Evolutionary conservation across 2,888 invertebrate species (phyloP).

Genomic region (Oxyteleia sp.): DNA sequence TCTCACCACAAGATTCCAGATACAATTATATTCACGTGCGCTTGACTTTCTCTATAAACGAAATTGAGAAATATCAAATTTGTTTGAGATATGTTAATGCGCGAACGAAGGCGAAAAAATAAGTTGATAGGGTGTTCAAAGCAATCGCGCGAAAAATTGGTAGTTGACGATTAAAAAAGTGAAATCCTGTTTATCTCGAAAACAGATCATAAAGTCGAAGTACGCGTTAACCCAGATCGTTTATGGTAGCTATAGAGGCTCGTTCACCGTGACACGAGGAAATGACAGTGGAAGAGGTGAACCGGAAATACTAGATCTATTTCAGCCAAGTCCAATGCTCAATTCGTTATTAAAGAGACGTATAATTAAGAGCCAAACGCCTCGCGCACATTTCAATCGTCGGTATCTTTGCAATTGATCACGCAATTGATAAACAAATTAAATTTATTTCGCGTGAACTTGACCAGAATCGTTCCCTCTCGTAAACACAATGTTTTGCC

Average conservation of each 20-base stretch:
- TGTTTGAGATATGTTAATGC: background rate
- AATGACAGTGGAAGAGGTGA: conserved; percentile 72
- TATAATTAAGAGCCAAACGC: conserved; percentile 30
- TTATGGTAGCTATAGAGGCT: conserved; percentile 73
- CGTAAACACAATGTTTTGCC: conserved; percentile 27
- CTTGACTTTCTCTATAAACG: too few species aligned
- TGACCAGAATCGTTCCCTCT: conserved; percentile 30
- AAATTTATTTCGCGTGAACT: conserved; percentile 35
- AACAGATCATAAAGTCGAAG: conserved; percentile 57
- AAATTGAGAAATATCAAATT: background rate
- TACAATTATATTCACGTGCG: too few species aligned
- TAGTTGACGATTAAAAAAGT: conserved; percentile 49
- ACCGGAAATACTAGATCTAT: conserved; percentile 69
- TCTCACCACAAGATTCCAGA: too few species aligned
- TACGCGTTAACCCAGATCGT: conserved; percentile 77
- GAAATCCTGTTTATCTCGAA: conserved; percentile 58
- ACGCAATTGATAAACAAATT: conserved; percentile 31
- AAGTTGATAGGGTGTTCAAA: background rate
- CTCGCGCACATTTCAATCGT: background rate
- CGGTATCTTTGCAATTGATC: background rate
- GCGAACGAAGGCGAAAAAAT: background rate
- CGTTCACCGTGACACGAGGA: conserved; percentile 77
- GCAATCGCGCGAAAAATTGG: conserved; percentile 25
- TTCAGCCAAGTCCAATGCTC: conserved; percentile 43
- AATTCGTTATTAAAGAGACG: conserved; percentile 34